Conservation (phyloP, 2,113 vertebrate species). For the Thalassarche chlororhynchos region DNA sequence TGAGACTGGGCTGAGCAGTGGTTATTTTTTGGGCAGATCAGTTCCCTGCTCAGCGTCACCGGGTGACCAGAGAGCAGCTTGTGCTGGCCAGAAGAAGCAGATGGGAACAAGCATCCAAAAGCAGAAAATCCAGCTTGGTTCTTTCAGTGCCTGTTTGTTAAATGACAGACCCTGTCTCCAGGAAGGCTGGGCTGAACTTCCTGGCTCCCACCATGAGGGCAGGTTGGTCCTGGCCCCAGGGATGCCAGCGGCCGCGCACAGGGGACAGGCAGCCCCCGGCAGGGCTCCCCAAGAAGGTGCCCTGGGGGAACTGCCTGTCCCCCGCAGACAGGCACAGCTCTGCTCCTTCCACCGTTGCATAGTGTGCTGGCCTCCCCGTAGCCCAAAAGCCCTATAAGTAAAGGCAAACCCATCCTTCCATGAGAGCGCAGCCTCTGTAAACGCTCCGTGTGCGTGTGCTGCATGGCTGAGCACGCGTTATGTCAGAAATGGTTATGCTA, state of each 20-base stretch:
- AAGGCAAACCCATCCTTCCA: background rate
- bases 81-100: background rate
- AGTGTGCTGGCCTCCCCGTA: background rate
- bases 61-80: background rate
- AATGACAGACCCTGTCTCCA: background rate
- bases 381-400: background rate
- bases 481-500: background rate
- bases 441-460: accelerated
- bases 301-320: background rate
- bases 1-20: background rate
- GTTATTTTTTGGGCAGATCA: background rate
- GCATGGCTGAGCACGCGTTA: accelerated
- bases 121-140: background rate
- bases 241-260: accelerated
- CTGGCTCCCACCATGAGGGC: accelerated
- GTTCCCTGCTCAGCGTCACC: background rate
- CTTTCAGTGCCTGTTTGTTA: background rate
- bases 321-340: background rate
- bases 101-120: background rate
- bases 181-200: background rate
- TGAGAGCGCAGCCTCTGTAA: background rate
- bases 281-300: background rate
- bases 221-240: background rate
- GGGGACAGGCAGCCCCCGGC: background rate
- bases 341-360: background rate